Evolutionary conservation across 2,113 vertebrate species (phyloP).

Genomic region (Ptychochromis oligacanthus): DNA sequence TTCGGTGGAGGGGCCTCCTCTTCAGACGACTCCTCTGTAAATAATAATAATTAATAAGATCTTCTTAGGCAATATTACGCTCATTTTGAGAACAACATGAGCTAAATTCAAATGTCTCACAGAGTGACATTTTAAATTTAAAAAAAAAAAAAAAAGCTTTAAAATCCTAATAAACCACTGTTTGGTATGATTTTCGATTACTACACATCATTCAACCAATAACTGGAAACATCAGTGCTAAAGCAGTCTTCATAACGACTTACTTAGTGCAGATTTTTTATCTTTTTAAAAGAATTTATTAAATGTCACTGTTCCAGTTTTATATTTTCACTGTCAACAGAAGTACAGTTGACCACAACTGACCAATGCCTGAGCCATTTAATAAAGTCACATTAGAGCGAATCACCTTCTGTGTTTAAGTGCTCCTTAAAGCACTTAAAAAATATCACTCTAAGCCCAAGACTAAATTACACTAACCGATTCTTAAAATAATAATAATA

Average conservation of each 20-base stretch:
- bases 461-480: background rate
- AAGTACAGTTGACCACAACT: background rate
- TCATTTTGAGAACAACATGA: background rate
- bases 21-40: constrained; percentile 75
- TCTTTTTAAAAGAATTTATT: background rate
- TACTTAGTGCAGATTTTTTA: background rate
- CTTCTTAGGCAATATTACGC: background rate
- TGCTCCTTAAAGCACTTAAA: background rate
- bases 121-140: too few species aligned
- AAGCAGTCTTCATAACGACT: background rate
- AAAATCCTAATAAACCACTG: too few species aligned
- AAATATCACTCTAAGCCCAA: background rate
- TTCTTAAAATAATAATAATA: too few species aligned
- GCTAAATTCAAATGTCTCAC: too few species aligned
- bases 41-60: background rate
- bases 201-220: background rate
- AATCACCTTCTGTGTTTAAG: background rate
- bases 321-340: background rate
- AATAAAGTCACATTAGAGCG: background rate
- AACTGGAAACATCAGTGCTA: background rate
- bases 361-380: background rate
- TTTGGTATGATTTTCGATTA: too few species aligned
- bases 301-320: too few species aligned
- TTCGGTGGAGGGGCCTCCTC: constrained; percentile 75
- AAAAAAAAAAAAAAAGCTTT: too few species aligned